These are phyloP conservation scores for Cecropterus lyciades DNA, from an alignment of 1,140 invertebrate species.

Conservation along the genomic window DNA sequence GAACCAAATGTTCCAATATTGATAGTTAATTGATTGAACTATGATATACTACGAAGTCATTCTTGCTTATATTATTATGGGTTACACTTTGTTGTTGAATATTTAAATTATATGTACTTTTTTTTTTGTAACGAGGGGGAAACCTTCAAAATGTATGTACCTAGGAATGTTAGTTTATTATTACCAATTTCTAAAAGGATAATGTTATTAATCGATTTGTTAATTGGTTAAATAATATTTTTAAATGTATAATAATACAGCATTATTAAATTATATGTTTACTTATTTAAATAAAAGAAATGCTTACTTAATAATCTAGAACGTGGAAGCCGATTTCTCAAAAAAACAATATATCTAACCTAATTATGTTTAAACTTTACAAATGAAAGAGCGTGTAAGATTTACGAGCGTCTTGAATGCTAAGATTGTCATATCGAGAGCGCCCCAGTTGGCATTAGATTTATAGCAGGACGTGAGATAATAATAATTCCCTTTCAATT, in stretches of 20 bases:
- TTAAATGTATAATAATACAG: too few species aligned
- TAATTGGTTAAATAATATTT: too few species aligned
- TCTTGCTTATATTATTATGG: neutral
- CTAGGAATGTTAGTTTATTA: too few species aligned
- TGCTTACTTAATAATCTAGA: neutral
- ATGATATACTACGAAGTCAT: neutral
- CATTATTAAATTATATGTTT: too few species aligned
- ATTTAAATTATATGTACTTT: too few species aligned
- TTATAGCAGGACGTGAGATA: slow-evolving; percentile 67
- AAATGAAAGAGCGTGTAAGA: slow-evolving; percentile 45
- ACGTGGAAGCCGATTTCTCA: neutral
- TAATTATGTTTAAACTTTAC: neutral
- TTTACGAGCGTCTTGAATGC: slow-evolving; percentile 51
- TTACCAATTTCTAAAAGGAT: too few species aligned
- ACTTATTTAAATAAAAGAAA: too few species aligned
- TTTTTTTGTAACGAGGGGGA: too few species aligned
- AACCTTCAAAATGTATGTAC: too few species aligned
- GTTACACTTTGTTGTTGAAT: too few species aligned
- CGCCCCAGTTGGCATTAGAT: slow-evolving; percentile 75
- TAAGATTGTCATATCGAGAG: slow-evolving; percentile 44
- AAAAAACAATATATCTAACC: neutral
- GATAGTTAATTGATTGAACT: slow-evolving; percentile 49
- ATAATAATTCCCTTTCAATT: slow-evolving; percentile 80
- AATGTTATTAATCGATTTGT: too few species aligned
- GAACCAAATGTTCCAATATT: slow-evolving; percentile 40